These are phyloP conservation scores for Apis mellifera DNA, from an alignment of 1,140 invertebrate genomes.

Conservation along the genomic window Amel_HAv3.1 CM009934.2:2429501-2430000, in stretches of 20 bases:
- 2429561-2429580: neutral
- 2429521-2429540: too few species aligned
- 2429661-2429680: constrained; percentile 59
- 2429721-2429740: constrained; percentile 57
- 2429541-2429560: too few species aligned
- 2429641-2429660: constrained; percentile 42
- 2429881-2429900: constrained; percentile 60
- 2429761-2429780: constrained; percentile 65
- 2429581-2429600: neutral
- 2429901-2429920: constrained; percentile 46
- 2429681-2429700: constrained; percentile 46
- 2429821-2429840: constrained; percentile 75
- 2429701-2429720: constrained; percentile 62
- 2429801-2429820: constrained; percentile 73
- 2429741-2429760: constrained; percentile 66
- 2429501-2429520: too few species aligned
- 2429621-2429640: neutral
- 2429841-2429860: constrained; percentile 69
- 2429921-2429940: constrained; percentile 63
- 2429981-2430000: constrained; percentile 23
- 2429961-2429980: constrained; percentile 15
- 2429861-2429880: constrained; percentile 73
- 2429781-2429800: constrained; percentile 34
- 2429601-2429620: neutral
- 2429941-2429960: constrained; percentile 4